These are phyloP conservation scores for Stictocephala bisonia DNA, from an alignment of 2,888 invertebrate genomes.

Conservation along the genomic window DNA sequence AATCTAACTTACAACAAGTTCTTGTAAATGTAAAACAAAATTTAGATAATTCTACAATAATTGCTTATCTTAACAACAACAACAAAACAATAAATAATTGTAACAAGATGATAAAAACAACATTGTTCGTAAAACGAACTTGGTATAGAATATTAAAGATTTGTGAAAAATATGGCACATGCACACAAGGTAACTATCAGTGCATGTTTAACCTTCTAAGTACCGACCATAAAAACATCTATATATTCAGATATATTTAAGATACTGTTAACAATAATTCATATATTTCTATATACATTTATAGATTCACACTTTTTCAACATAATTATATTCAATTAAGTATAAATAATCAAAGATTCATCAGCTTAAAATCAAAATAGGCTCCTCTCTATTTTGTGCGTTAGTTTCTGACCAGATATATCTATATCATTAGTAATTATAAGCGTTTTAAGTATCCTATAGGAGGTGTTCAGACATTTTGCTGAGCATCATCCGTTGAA, in stretches of 20 bases:
- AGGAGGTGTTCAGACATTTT: constrained; percentile 25
- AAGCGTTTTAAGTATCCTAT: constrained; percentile 46
- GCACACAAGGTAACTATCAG: constrained; percentile 35
- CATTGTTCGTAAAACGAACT: constrained; percentile 25
- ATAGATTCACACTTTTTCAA: constrained; percentile 7
- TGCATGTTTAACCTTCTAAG: constrained; percentile 39
- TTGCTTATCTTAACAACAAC: constrained; percentile 26
- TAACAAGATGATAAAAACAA: constrained; percentile 29
- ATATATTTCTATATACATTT: constrained; percentile 29
- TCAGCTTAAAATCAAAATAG: constrained; percentile 27
- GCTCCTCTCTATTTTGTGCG: constrained; percentile 38
- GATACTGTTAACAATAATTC: constrained; percentile 46
- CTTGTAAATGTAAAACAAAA: constrained; percentile 16
- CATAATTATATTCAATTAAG: constrained; percentile 19
- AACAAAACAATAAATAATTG: constrained; percentile 35
- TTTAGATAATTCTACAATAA: constrained; percentile 17
- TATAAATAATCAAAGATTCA: constrained; percentile 37
- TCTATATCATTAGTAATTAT: constrained; percentile 34
- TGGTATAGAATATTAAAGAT: constrained; percentile 28
- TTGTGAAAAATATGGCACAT: constrained; percentile 41
- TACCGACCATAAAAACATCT: constrained; percentile 43
- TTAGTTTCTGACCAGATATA: constrained; percentile 44
- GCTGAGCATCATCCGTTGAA: not conserved
- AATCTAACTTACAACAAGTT: constrained; percentile 34
- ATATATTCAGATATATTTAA: constrained; percentile 42